Conservation (phyloP, 2,888 invertebrate genomes). For the Sipha maydis region DNA sequence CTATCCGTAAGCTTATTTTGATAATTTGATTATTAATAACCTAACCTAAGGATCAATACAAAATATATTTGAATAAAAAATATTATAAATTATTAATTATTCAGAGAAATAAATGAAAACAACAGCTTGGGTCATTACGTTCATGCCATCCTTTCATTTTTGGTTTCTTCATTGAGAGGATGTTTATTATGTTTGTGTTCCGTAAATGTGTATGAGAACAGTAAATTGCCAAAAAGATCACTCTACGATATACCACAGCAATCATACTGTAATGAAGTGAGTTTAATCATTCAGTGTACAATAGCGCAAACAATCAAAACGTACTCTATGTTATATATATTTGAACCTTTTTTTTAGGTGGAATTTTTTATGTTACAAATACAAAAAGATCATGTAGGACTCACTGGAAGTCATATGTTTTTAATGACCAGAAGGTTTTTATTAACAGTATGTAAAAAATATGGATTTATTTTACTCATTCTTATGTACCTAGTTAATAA, state of each 20-base stretch:
- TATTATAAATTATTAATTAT: conserved; percentile 23
- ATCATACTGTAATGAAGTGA: conserved; percentile 63
- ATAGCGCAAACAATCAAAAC: neutral
- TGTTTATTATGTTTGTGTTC: conserved; percentile 61
- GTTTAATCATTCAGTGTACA: neutral
- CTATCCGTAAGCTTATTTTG: no score
- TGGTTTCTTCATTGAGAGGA: conserved; percentile 55
- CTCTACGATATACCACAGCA: conserved; percentile 57
- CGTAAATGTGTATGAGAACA: conserved; percentile 62
- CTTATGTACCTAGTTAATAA: neutral
- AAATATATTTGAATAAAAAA: neutral
- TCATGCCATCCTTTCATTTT: conserved; percentile 62
- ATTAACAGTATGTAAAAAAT: conserved; percentile 60
- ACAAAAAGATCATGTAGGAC: conserved; percentile 55
- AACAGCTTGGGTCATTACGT: conserved; percentile 30
- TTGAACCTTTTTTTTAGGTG: conserved; percentile 45
- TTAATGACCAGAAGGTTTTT: conserved; percentile 63
- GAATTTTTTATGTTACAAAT: conserved; percentile 63
- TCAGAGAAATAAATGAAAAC: conserved; percentile 22
- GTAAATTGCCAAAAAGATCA: conserved; percentile 53
- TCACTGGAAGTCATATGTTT: conserved; percentile 63
- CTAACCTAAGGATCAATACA: no score
- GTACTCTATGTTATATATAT: neutral
- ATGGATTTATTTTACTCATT: neutral
- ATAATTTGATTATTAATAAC: no score